Evolutionary conservation across 1,140 invertebrate genomes (phyloP).

Genomic region (Drosophila ambigua): DNA sequence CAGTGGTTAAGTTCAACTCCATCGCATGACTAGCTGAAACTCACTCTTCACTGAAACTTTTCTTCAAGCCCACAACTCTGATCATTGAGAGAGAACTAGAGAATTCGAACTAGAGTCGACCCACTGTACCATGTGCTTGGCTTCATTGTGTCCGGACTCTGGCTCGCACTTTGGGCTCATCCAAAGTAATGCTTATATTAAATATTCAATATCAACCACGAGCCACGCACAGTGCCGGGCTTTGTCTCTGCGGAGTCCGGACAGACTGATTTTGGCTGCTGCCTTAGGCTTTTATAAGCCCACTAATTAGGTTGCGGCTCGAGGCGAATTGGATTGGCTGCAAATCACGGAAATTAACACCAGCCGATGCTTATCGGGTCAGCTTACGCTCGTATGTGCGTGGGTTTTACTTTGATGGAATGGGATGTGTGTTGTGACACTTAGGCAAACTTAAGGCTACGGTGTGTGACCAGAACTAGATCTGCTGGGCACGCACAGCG

Average conservation of each 20-base stretch:
- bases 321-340: slow-evolving; percentile 41
- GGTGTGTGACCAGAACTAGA: slow-evolving; percentile 29
- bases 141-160: not conserved
- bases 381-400: slow-evolving; percentile 4
- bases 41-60: too few species aligned
- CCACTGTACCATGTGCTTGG: slow-evolving; percentile 3
- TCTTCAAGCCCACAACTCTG: too few species aligned
- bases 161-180: not conserved
- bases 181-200: slow-evolving; percentile 19
- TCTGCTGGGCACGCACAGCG: slow-evolving; percentile 57
- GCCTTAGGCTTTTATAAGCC: slow-evolving; percentile 24
- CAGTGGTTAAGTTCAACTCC: too few species aligned
- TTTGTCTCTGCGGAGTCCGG: slow-evolving; percentile 24
- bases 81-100: too few species aligned
- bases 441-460: slow-evolving; percentile 38
- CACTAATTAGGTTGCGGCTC: slow-evolving; percentile 56
- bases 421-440: slow-evolving; percentile 18
- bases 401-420: slow-evolving; percentile 44
- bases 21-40: too few species aligned
- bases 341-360: slow-evolving; percentile 62
- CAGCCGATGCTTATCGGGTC: slow-evolving; percentile 17
- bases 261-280: not conserved
- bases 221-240: slow-evolving; percentile 16
- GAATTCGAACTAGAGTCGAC: too few species aligned
- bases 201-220: slow-evolving; percentile 29